Base-by-base conservation (phyloP, 2,113 vertebrate species). In the Hymenochirus boettgeri region DNA sequence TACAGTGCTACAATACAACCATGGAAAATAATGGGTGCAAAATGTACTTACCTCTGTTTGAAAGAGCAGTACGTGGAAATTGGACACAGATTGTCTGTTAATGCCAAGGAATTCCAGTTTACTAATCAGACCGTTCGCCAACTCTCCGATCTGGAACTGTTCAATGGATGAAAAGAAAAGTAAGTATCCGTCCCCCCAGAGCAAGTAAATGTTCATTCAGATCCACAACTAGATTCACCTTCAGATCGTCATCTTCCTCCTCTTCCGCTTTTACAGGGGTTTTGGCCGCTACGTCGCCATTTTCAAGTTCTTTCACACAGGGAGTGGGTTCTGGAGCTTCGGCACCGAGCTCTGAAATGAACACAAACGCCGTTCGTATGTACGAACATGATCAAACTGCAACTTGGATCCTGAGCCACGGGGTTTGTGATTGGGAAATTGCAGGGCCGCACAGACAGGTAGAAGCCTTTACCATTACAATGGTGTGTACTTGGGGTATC, bases 81-180 rank as follows among this genome's bases (percentile, higher is more conserved):
- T 99, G 80, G 96, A 98, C 84, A 99, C 90, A 48, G 90, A 86
- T 70, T 94, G 96, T 81, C 94, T 94, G 83, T 90, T 93, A 79
- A 99, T 99, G 72, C 96, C 96, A 72, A 99, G 78, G 76, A 99
- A 99, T 77, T 96, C 96, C 90, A 99, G 88, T 86, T 99, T 99
- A 85, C 86, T 98, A 70, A 92, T 98, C 79, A 99, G 85, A 62
- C 92, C 97, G 76, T 99, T 99, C 37, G 96, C 96, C 80, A 99
- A 86, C 80, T 99, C 92, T 83, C 95, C 96, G 46, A 99, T 99
- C 90, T 97, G 95, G 89, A 99, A 99, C 96, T 99, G 77, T 73
- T n/a, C n/a, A 80, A 31, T 73, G 61, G 59, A 79, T 46, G 71
- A 73, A 74, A 56, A 52, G 6, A 22, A 23, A n/a, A 7, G 7